Conservation (phyloP, 2,888 invertebrate species). For the Drosophila maculinotata region DNA sequence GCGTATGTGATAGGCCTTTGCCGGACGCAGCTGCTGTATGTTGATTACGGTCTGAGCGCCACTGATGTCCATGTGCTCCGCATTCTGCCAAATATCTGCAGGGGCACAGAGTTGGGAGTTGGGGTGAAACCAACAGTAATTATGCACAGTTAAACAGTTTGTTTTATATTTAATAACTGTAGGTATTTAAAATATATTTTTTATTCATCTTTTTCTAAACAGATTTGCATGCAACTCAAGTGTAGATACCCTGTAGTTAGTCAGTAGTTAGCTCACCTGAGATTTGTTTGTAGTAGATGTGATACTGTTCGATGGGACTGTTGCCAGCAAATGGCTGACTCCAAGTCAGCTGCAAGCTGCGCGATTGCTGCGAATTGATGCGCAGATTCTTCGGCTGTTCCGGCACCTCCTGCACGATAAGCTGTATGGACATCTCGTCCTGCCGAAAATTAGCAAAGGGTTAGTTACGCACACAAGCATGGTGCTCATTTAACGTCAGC, state of each 20-base stretch:
- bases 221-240: too few species aligned
- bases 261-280: slow-evolving; percentile 84
- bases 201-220: too few species aligned
- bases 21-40: slow-evolving; percentile 92
- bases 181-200: too few species aligned
- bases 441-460: slow-evolving; percentile 36
- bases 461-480: slow-evolving; percentile 15
- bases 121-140: not conserved
- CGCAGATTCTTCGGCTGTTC: slow-evolving; percentile 95
- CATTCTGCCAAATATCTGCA: slow-evolving; percentile 92
- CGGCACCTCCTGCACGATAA: slow-evolving; percentile 96
- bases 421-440: slow-evolving; percentile 95
- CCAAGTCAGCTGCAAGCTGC: slow-evolving; percentile 95
- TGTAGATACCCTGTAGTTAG: too few species aligned
- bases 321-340: slow-evolving; percentile 95
- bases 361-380: slow-evolving; percentile 93
- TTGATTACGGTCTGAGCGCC: slow-evolving; percentile 93
- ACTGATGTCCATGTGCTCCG: slow-evolving; percentile 92
- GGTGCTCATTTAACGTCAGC: slow-evolving; percentile 22
- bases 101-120: too few species aligned
- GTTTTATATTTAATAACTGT: not conserved
- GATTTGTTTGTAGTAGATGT: slow-evolving; percentile 94
- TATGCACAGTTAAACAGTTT: not conserved
- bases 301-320: slow-evolving; percentile 94
- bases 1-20: slow-evolving; percentile 94